phyloP scores from a whole-genome alignment of 30 jellyfish, hydroid and myxozoan genomes.

The Sanderia malayensis region DNA sequence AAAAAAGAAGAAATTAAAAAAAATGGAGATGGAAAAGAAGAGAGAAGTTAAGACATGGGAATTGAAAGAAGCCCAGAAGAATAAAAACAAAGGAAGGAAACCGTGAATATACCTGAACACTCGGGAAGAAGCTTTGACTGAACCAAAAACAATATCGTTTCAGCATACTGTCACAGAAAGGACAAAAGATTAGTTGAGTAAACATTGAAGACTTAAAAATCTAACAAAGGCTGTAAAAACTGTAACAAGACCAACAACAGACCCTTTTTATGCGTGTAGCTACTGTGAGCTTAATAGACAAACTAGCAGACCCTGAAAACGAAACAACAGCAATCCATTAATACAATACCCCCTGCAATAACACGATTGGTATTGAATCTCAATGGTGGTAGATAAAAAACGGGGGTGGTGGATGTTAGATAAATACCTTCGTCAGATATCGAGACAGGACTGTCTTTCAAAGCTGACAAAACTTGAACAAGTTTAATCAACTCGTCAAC shows the following conservation, averaged over 20 bases:
- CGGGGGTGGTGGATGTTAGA: too few relatives aligned
- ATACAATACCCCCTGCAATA: too few relatives aligned
- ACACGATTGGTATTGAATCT: too few relatives aligned
- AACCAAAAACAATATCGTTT: conserved; percentile 33
- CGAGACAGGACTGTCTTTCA: conserved; percentile 43
- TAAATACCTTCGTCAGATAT: conserved; percentile 39
- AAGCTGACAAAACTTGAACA: conserved; percentile 34
- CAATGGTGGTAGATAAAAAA: too few relatives aligned
- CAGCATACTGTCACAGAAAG: conserved; percentile 55
- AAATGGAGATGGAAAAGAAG: background rate
- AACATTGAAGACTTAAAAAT: too few relatives aligned
- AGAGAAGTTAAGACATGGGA: background rate
- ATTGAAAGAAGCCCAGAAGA: background rate
- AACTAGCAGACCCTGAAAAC: conserved; percentile 24
- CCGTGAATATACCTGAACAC: conserved; percentile 31
- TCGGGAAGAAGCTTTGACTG: conserved; percentile 51
- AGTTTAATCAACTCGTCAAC: conserved; percentile 35
- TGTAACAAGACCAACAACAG: background rate
- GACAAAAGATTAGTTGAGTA: too few relatives aligned
- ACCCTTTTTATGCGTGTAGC: conserved; percentile 22
- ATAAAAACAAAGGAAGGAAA: background rate
- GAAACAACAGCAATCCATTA: too few relatives aligned
- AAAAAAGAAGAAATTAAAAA: background rate
- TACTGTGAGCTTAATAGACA: conserved; percentile 34
- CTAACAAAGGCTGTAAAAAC: background rate